Conservation (phyloP, 2,797 vertebrate species). For the Martes flavigula region DNA sequence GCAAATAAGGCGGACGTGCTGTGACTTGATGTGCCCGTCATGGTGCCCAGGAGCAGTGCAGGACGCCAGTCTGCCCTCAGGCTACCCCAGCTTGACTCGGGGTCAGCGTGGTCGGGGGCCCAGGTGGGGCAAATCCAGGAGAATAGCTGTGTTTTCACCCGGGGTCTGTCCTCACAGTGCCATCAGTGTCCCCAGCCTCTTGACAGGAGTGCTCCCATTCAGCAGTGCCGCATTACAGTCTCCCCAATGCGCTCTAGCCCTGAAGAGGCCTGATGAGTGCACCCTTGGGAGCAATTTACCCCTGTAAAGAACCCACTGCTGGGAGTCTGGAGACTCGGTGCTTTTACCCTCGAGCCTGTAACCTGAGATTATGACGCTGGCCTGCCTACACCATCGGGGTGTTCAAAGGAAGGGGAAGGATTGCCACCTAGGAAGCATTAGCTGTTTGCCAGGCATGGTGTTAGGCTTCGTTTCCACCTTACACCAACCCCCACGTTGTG, state of each 20-base stretch:
- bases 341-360: not conserved
- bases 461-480: not conserved
- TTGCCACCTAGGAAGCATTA: not conserved
- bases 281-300: not conserved
- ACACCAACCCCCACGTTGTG: rapidly evolving
- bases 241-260: not conserved
- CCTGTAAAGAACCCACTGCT: not conserved
- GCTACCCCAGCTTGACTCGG: slow-evolving; percentile 71
- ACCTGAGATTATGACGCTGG: not conserved
- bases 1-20: slow-evolving; percentile 88
- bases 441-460: not conserved
- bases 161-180: not conserved
- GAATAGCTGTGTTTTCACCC: not conserved
- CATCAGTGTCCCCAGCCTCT: not conserved
- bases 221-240: rapidly evolving
- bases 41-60: slow-evolving; percentile 80
- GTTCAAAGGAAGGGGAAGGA: not conserved
- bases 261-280: not conserved
- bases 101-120: slow-evolving; percentile 79
- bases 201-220: not conserved
- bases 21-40: slow-evolving; percentile 87
- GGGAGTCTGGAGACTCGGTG: rapidly evolving
- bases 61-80: slow-evolving; percentile 77
- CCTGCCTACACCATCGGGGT: not conserved
- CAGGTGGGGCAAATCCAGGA: not conserved